Evolutionary conservation across 2,797 vertebrate species (phyloP), one percentile per base, ranked within the genome.

Genomic region (Poecile montanus): DNA sequence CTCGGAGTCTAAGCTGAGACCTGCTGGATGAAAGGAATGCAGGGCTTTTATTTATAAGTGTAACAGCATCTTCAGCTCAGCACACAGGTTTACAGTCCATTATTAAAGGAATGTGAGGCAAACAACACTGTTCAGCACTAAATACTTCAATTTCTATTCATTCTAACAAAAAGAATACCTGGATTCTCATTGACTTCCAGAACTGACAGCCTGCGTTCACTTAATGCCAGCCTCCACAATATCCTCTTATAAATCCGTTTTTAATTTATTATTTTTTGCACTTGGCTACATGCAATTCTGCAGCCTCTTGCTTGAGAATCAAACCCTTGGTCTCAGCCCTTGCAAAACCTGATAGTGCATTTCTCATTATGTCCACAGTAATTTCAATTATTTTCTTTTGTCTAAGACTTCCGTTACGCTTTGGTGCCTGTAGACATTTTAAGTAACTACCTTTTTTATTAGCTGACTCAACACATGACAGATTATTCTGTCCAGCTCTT

Each of bases 401-500:
- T 94, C 75, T 91, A 76, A 93, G 62, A 84, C 76, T 92, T 94
- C 72, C 0, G 29, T 89, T 85, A 93, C 0, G 4, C 72, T 92
- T 92, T 89, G 68, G 70, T 81, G 91, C 78, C 56, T 70, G 40
- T 57, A 84, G 87, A 95, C 73, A 44, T 94, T 93, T 94, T 84
- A 95, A 93, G 70, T 95, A 96, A 92, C 66, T 86, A 78, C 58
- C n/a, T 92, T 89, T 94, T 80, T 92, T 89, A 93, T 91, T 88
- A 83, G 63, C 89, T 93, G 89, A 92, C 79, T 94, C 79, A 85
- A 89, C 51, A 88, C 13, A 81, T 13, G 60, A 93, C 79, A 89
- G 54, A 92, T 89, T 81, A 88, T 88, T 92, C 61, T 85, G 79
- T 32, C 63, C 36, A 77, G 27, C 48, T 89, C 75, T 88, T 57